Evolutionary conservation across 2,888 invertebrate genomes (phyloP), one percentile per base, ranked within the genome.

Genomic region (Eueremaeus valkanovi): DNA sequence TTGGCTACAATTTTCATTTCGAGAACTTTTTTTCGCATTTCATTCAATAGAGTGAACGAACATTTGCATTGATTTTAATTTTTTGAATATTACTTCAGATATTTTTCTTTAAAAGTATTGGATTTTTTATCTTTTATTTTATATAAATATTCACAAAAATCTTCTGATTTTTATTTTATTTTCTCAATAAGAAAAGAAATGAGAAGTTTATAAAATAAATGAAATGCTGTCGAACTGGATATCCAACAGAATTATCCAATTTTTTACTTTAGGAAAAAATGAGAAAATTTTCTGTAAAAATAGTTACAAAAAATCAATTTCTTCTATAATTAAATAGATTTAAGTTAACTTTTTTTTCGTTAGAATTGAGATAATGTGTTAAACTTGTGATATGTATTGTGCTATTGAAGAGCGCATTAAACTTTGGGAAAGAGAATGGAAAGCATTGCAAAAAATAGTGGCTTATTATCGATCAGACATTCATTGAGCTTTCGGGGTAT

Each of bases 301-400:
- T n/a, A 40, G 42, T 68, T 2, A 24, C 42, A 68, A 68, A 66
- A 68, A 68, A 68, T 68, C 68, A 68, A 68, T 68, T 68, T 68
- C 24, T n/a, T 40, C 42, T 68, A 68, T 68, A 68, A 68, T 68
- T 68, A 68, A 68, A 68, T 68, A 68, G 68, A 36, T 68, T 68
- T 68, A n/a, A 68, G 40, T 68, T 40, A 68, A 68, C 40, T 63
- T 63, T 63, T 63, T 55, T 55, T 51, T 27, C 9, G 18, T 11
- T 40, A 13, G 21, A 68, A 68, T 68, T 42, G 68, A 68, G 68
- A 68, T 68, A 68, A 68, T 68, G 68, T 42, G 68, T 68, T n/a
- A 16, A 40, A 40, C 33, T 68, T 18, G 24, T 61, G 9, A 21
- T 9, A 63, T 63, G 61, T 63, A n/a, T 18, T 45, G 45, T 45